Percentiles rank a stretch among this genome's conserved stretches.
These are phyloP conservation scores for Aricia agestis DNA, from an alignment of 1,140 invertebrate species.

Conservation along the genomic window DNA sequence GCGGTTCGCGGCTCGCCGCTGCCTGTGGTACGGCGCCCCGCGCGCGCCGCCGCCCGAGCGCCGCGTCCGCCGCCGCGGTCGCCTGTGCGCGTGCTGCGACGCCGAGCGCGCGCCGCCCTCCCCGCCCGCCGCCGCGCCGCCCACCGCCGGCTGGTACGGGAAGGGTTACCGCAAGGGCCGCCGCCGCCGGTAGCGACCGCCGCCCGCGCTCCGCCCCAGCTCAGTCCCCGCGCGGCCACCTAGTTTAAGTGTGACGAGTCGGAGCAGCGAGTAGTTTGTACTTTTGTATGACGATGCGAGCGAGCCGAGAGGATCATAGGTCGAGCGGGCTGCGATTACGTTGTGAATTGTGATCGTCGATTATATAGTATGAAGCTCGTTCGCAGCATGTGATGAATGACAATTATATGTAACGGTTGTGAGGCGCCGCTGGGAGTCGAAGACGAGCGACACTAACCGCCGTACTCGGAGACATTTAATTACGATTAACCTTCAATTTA, in stretches of 20 bases:
- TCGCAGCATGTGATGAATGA: conserved; percentile 2
- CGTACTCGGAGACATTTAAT: too few species aligned
- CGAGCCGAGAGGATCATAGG: too few species aligned
- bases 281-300: neutral
- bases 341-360: too few species aligned
- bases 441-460: neutral
- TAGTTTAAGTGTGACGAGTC: neutral
- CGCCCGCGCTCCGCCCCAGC: neutral
- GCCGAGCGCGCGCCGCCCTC: conserved; percentile 15
- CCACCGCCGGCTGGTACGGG: conserved; percentile 51
- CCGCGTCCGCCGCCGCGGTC: conserved; percentile 42
- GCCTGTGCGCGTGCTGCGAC: conserved; percentile 60
- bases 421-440: neutral
- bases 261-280: neutral
- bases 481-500: too few species aligned
- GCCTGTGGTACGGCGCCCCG: conserved; percentile 49
- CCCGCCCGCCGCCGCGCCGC: conserved; percentile 35
- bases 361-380: neutral
- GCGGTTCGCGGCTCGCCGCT: conserved; percentile 32
- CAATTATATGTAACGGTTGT: conserved; percentile 3
- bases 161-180: conserved; percentile 59
- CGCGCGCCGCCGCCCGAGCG: conserved; percentile 20
- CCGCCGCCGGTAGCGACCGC: conserved; percentile 42
- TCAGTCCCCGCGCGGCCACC: neutral
- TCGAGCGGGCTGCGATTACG: too few species aligned